These are phyloP conservation scores for Plumapathes pennacea DNA, from an alignment of 92 coral and sea anemone genomes.

Conservation along the genomic window DNA sequence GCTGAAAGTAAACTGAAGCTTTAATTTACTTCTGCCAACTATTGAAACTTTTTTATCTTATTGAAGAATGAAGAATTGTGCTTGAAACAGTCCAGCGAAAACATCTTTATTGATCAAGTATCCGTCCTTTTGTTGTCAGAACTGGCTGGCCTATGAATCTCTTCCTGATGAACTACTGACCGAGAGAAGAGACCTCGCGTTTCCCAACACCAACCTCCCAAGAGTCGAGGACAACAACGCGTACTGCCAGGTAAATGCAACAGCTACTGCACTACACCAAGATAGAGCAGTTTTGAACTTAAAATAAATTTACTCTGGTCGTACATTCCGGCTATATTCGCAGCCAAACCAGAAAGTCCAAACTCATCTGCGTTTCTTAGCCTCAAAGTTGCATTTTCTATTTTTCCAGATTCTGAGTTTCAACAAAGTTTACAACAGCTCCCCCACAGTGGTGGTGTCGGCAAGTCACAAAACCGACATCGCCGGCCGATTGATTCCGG, in stretches of 20 bases:
- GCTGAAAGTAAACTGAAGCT: too few species aligned
- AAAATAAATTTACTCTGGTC: too few species aligned
- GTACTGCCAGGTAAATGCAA: constrained; percentile 55
- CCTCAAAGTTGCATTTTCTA: too few species aligned
- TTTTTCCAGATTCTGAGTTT: constrained; percentile 20
- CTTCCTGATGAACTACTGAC: constrained; percentile 39
- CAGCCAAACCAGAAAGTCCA: too few species aligned
- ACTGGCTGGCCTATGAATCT: constrained; percentile 71
- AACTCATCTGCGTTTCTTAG: too few species aligned
- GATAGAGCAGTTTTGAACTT: too few species aligned
- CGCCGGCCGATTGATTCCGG: constrained; percentile 37
- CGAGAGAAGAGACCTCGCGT: constrained; percentile 15
- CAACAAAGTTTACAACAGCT: constrained; percentile 16
- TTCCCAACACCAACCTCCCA: constrained; percentile 37
- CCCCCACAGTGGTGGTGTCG: constrained; percentile 72
- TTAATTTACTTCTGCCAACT: too few species aligned
- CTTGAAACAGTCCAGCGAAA: too few species aligned
- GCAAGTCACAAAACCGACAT: constrained; percentile 44
- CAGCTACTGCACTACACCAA: background rate
- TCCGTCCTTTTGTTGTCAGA: constrained; percentile 27
- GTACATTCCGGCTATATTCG: too few species aligned
- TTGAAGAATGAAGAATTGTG: too few species aligned
- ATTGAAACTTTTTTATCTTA: too few species aligned
- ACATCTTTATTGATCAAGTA: too few species aligned
- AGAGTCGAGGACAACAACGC: constrained; percentile 39